A percentile compares a stretch with the other conserved stretches of the same genome.
These are phyloP conservation scores for Cheilosia vulpina DNA, from an alignment of 2,888 invertebrate genomes.

Conservation along the genomic window DNA sequence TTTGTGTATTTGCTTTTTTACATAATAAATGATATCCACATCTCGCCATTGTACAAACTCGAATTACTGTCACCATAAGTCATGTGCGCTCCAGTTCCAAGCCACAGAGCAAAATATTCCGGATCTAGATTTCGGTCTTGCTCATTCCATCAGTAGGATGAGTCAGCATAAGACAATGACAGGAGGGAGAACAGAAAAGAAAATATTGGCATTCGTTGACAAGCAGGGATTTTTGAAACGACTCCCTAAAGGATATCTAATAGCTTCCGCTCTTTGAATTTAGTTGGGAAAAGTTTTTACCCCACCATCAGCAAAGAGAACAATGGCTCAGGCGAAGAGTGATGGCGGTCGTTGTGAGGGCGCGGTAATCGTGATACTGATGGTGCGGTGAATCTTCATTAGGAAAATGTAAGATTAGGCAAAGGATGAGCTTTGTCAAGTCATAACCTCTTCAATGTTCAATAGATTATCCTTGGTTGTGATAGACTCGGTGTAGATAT, in stretches of 20 bases:
- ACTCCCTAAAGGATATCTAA: slow-evolving; percentile 36
- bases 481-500: slow-evolving; percentile 14
- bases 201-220: slow-evolving; percentile 13
- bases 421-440: slow-evolving; percentile 46
- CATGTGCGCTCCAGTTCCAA: slow-evolving; percentile 68
- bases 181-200: slow-evolving; percentile 16
- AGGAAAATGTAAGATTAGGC: slow-evolving; percentile 30
- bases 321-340: slow-evolving; percentile 1
- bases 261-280: slow-evolving; percentile 46
- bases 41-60: slow-evolving; percentile 49
- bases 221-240: slow-evolving; percentile 26
- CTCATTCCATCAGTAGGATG: slow-evolving; percentile 1
- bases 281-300: slow-evolving; percentile 38
- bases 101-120: slow-evolving; percentile 36
- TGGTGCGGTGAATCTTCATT: slow-evolving; percentile 44
- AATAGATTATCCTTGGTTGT: slow-evolving; percentile 28
- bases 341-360: neutral
- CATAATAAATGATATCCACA: slow-evolving; percentile 55
- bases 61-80: slow-evolving; percentile 71
- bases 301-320: neutral
- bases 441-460: slow-evolving; percentile 56
- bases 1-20: slow-evolving; percentile 11
- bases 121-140: slow-evolving; percentile 3
- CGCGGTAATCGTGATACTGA: neutral
- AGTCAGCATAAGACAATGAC: slow-evolving; percentile 12